Evolutionary conservation across 2,113 vertebrate genomes (phyloP).

Genomic region (Sinocyclocheilus rhinocerous): DNA sequence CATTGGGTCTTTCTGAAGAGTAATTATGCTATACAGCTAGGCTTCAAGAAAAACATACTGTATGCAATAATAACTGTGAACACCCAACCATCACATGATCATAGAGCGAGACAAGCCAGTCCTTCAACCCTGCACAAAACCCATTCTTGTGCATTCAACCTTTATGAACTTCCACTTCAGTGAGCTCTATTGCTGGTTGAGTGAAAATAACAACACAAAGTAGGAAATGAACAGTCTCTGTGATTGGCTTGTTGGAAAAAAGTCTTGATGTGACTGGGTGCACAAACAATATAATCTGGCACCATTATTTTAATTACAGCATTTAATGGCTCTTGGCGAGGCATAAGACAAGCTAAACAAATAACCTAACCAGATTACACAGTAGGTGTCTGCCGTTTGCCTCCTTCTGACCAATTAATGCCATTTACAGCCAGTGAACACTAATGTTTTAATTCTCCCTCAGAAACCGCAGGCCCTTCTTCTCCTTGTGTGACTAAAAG

Average conservation of each 20-base stretch:
- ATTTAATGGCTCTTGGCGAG: constrained; percentile 48
- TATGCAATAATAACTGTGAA: background rate
- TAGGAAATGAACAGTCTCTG: background rate
- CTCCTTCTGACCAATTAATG: constrained; percentile 46
- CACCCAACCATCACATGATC: background rate
- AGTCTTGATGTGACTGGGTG: constrained; percentile 32
- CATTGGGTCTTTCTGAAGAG: background rate
- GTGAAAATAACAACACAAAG: background rate
- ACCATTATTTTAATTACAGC: constrained; percentile 52
- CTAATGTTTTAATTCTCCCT: constrained; percentile 52
- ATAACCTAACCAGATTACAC: constrained; percentile 57
- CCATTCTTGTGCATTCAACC: constrained; percentile 6
- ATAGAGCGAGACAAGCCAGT: background rate
- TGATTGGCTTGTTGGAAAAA: constrained; percentile 11
- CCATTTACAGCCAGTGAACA: constrained; percentile 33
- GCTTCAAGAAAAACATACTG: background rate
- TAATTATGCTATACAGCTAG: background rate
- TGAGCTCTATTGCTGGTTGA: background rate
- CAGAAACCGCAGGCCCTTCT: constrained; percentile 10
- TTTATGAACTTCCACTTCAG: background rate
- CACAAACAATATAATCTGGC: constrained; percentile 46
- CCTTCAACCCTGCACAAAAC: background rate
- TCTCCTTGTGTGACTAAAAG: constrained; percentile 27
- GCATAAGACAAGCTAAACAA: constrained; percentile 50
- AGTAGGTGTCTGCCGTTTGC: constrained; percentile 44